Evolutionary conservation across 2,113 vertebrate species (phyloP), one percentile per base, ranked within the genome.

Genomic region (Struthio camelus): DNA sequence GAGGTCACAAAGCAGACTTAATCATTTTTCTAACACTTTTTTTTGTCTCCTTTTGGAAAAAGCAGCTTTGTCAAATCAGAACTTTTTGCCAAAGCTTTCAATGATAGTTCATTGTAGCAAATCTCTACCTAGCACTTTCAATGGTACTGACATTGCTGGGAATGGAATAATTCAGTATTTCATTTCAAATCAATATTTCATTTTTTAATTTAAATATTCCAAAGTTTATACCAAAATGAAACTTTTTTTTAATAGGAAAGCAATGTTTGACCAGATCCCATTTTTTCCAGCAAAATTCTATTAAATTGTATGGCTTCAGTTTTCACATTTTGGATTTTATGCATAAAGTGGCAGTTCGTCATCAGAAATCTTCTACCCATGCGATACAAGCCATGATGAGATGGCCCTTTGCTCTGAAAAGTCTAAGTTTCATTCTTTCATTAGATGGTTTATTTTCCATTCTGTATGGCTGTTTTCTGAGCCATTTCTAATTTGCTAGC

Each of bases 71-170:
- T 94, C 5, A 3, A 88, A 88, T 77, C 64, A 62, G 64, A 92
- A 71, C 34, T 24, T 94, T 94, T 58, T 90, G 76, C 73, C 82
- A 88, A 85, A 93, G 11, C 46, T 91, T 93, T 83, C 72, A 90
- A 15, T 54, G 51, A 32, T 62, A 80, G 53, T 87, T 93, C 53
- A 65, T 96, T 96, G 91, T 71, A 70, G 84, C 96, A 96, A 94
- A 94, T 59, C 14, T 94, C 36, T 78, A 6, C 46, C 58, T 85
- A 10, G 1, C 36, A 38, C n/a, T 85, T 93, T 83, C 54, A 67
- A 7, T 38, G 32, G 65, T 80, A 46, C 17, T 91, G 72, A 88
- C 59, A 67, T 61, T 82, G 27, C 44, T 1, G 6, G 64, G 59
- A 91, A 40, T 54, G 22, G 69, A 94, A 91, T 64, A 70, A 72